Conservation (phyloP, 2,113 vertebrate genomes). For the Tupaia chinensis region DNA sequence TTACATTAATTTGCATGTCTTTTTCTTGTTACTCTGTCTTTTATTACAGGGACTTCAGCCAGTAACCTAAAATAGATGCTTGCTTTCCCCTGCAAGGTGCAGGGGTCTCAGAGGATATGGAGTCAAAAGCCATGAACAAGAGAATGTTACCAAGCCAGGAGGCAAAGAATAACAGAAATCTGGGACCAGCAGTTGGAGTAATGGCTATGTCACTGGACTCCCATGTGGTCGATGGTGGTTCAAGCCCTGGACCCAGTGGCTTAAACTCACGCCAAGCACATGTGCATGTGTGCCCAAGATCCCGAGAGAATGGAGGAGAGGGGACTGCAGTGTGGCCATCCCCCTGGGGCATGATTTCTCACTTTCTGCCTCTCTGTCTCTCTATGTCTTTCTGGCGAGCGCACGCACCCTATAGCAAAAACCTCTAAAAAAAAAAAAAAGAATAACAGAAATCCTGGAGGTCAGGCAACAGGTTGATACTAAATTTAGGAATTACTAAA, state of each 20-base stretch:
- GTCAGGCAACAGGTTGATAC: neutral
- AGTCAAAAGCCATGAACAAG: neutral
- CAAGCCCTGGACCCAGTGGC: too few relatives aligned
- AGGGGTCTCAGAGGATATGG: neutral
- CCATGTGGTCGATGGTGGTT: too few relatives aligned
- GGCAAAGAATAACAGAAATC: neutral
- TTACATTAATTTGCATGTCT: neutral
- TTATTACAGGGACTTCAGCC: neutral
- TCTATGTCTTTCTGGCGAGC: too few relatives aligned
- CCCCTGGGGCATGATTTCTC: too few relatives aligned
- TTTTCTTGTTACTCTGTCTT: neutral
- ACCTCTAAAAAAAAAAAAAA: too few relatives aligned
- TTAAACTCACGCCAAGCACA: too few relatives aligned
- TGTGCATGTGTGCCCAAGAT: too few relatives aligned
- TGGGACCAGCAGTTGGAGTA: neutral
- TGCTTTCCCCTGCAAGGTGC: neutral
- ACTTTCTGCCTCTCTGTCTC: too few relatives aligned
- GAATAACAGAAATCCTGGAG: neutral
- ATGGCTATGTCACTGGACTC: too few relatives aligned
- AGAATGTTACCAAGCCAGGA: neutral
- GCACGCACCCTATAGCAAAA: too few relatives aligned
- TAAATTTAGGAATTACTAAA: constrained; percentile 33
- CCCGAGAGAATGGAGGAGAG: too few relatives aligned
- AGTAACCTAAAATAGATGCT: neutral
- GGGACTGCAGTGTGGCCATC: too few relatives aligned